Percentiles rank a stretch among this genome's conserved stretches.
phyloP scores from a whole-genome alignment of 1,140 invertebrate species.

The Sarcophaga peregrina region DNA sequence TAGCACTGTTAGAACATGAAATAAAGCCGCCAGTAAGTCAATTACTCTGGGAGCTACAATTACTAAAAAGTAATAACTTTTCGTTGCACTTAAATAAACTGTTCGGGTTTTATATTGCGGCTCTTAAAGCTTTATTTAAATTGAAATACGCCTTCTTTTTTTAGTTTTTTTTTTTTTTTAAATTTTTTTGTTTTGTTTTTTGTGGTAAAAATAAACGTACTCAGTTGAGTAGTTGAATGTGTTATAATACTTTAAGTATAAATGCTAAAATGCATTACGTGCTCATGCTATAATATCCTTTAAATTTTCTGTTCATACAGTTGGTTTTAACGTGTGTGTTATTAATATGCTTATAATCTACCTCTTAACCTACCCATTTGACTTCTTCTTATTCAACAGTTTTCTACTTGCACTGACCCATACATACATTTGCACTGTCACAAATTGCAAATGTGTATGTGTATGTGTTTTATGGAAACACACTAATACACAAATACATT shows the following conservation, averaged over 20 bases:
- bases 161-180: no score
- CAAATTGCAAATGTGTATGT: background rate
- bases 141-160: no score
- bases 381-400: background rate
- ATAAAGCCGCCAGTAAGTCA: no score
- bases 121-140: no score
- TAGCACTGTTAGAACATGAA: no score
- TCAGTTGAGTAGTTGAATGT: background rate
- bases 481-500: background rate
- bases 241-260: background rate
- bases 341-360: background rate
- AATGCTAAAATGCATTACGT: slow-evolving; percentile 33
- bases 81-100: background rate
- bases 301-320: background rate
- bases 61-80: slow-evolving; percentile 21
- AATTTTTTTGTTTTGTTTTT: no score
- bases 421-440: background rate
- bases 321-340: background rate
- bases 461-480: no score
- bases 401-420: background rate
- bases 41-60: background rate
- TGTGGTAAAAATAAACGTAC: background rate
- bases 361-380: background rate
- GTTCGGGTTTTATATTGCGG: background rate
- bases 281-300: slow-evolving; percentile 19